Evolutionary conservation across 2,797 vertebrate genomes (phyloP).

Genomic region (Pteropus rufus): DNA sequence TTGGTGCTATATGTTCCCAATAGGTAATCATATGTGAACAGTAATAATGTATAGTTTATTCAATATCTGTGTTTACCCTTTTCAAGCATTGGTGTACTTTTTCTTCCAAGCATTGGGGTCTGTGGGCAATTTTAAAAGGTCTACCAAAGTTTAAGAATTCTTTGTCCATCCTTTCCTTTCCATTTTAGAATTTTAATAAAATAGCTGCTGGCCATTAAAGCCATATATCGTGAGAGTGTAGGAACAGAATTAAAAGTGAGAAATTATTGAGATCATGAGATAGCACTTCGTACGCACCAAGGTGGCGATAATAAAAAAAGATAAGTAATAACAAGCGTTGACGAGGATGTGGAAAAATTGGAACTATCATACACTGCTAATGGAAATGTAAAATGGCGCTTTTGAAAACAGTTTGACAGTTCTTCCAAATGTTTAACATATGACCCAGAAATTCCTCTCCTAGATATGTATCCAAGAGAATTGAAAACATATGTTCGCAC

Average conservation of each 20-base stretch:
- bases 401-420: background rate
- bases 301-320: background rate
- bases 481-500: background rate
- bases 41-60: background rate
- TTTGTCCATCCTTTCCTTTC: background rate
- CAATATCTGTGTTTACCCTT: background rate
- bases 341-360: background rate
- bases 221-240: background rate
- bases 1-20: background rate
- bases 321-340: background rate
- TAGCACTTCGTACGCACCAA: background rate
- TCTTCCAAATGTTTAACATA: background rate
- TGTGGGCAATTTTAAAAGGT: background rate
- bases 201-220: background rate
- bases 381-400: background rate
- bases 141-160: background rate
- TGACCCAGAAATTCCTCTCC: background rate
- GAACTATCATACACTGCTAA: background rate
- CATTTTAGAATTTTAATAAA: conserved; percentile 3
- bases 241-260: background rate
- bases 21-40: background rate
- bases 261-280: background rate
- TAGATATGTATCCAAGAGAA: background rate
- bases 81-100: background rate
- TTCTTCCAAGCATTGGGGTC: background rate